Base-by-base conservation (phyloP, 2,888 invertebrate genomes). In the Dolomedes plantarius region DNA sequence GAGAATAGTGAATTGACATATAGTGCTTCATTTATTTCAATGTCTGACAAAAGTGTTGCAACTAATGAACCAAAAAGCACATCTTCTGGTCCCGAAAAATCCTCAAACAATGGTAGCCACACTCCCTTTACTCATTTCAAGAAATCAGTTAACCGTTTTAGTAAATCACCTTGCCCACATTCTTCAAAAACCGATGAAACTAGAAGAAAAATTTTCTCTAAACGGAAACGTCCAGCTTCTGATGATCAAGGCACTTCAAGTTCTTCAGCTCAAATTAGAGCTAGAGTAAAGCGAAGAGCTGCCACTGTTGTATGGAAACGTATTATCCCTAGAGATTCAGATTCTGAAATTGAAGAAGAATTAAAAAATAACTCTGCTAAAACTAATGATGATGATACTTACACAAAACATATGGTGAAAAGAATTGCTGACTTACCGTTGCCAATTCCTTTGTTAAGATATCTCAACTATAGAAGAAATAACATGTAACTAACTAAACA, bases 361-460 rank as follows among this genome's bases (percentile, higher is more conserved):
- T 85, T 31, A 11, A 80, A 83, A 65, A 23, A 5, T 23, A 56
- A 3, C 23, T 9, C 2, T 46, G 89, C 89, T 36, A 88, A 81
- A 23, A 23, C n/a, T 6, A 16, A 67, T 27, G 86, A 80, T 72
- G 86, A 88, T 27, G 89, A 89, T 68, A 91, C 92, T 0, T 93
- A 93, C 89, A 91, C 93, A 1, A 90, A 90, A 72, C 92, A 92
- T 80, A 93, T 94, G 93, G 91, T 91, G 74, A 91, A 92, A 46
- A 94, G 93, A 90, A 93, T 94, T 80, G 92, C 93, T 89, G 92
- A 93, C 88, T 92, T 95, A 90, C 95, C 95, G 31, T 92, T 96
- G 89, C 96, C 96, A 36, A 92, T 93, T 76, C 93, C 94, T 81
- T 92, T 96, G 90, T 94, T 94, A 90, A 90, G 92, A 89, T 96